phyloP scores from a whole-genome alignment of 2,113 vertebrate genomes.

The Pampusana beccarii region DNA sequence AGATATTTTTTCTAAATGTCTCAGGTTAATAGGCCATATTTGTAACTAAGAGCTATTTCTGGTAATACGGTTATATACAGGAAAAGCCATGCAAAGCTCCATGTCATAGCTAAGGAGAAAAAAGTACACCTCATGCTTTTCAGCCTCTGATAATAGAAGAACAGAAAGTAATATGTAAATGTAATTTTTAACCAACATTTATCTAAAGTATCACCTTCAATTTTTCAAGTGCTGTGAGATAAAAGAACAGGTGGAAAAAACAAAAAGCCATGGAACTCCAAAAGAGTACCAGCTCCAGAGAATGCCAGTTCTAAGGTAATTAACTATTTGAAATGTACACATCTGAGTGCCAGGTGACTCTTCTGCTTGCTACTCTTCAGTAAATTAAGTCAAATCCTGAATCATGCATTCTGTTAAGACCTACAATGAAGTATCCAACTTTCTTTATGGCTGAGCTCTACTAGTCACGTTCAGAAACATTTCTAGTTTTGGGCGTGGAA shows the following conservation, averaged over 20 bases:
- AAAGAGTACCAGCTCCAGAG: background rate
- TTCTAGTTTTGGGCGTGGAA: background rate
- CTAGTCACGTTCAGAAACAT: background rate
- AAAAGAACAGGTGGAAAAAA: background rate
- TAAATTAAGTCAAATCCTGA: background rate
- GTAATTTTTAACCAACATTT: background rate
- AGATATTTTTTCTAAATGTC: background rate
- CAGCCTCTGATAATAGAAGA: background rate
- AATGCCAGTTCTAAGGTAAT: background rate
- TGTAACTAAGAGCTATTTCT: background rate
- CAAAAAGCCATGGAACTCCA: background rate
- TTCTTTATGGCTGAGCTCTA: background rate
- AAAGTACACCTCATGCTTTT: background rate
- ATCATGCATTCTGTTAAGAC: background rate
- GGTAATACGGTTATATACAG: background rate
- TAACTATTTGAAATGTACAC: fast-evolving
- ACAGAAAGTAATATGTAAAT: background rate
- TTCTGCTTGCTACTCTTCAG: background rate
- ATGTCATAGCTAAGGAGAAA: background rate
- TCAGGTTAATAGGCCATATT: background rate
- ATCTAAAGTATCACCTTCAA: background rate
- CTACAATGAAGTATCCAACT: background rate
- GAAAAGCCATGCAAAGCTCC: background rate
- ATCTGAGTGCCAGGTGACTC: background rate
- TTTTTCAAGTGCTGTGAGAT: background rate